Percentiles rank a stretch among this genome's conserved stretches.
phyloP scores from a whole-genome alignment of 2,113 vertebrate species.

The Colaptes auratus region DNA sequence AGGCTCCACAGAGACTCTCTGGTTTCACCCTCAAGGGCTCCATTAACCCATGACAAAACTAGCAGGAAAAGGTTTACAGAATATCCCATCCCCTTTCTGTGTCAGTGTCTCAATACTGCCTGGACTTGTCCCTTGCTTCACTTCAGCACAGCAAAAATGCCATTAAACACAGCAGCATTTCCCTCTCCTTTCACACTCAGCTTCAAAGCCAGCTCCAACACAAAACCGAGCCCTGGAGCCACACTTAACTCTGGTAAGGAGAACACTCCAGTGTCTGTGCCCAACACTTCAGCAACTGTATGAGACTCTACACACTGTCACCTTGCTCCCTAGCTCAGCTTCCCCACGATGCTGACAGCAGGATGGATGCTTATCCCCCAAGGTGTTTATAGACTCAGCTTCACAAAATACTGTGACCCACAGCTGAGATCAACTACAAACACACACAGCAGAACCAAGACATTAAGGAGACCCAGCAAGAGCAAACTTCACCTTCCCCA shows the following conservation, averaged over 20 bases:
- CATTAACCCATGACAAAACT: neutral
- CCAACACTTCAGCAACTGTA: neutral
- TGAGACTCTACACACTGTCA: fast-evolving
- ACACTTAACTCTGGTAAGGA: neutral
- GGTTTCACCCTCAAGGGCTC: neutral
- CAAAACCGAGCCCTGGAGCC: neutral
- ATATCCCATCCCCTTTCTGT: neutral
- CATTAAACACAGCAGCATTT: fast-evolving
- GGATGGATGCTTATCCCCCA: too few species aligned
- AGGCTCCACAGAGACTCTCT: neutral
- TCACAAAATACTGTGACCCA: fast-evolving
- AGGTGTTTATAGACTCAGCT: too few species aligned
- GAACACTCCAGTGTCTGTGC: neutral
- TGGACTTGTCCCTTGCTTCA: neutral
- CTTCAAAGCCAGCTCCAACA: neutral
- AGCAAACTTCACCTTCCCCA: neutral
- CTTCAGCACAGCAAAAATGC: neutral
- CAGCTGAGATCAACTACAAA: neutral
- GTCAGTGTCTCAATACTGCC: neutral
- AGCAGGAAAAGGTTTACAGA: neutral
- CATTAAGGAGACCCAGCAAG: neutral
- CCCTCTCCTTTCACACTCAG: fast-evolving
- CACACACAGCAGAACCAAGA: neutral
- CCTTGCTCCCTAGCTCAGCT: neutral
- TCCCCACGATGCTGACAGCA: neutral